Evolutionary conservation across 2,113 vertebrate genomes (phyloP), one percentile per base, ranked within the genome.

Genomic region (Reinhardtius hippoglossoides): DNA sequence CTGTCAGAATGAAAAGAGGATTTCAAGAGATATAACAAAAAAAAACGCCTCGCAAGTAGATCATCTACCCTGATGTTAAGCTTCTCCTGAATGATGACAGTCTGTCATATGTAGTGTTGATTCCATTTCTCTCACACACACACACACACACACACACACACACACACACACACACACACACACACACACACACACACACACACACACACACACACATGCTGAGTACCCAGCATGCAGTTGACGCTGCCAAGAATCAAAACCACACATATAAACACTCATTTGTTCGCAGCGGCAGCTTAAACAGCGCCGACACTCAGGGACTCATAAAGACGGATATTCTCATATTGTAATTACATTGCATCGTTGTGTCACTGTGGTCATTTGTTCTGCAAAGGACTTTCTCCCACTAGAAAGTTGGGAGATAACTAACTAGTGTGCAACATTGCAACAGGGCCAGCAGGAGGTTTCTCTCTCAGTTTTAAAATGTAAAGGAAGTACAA

Each of bases 181-280:
- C 44, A 48, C 3, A 48, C 46, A 48, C 15, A 48, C 15, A 48
- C 46, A 48, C 15, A 48, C 46, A 48, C 46, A 14, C 5, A 18
- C 15, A 48, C 54, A 55, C 21, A 12, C 54, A 56, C n/a, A 23
- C 54, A 56, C 56, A 44, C 67, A 62, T 1, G 0, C 37, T 65
- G 71, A 35, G 42, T 76, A 59, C 57, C n/a, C 76, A 72, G 46
- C 26, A 59, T 77, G 71, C 62, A 65, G 52, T 27, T 14, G 16
- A 42, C 40, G 59, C 74, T 76, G 80, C 81, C 84, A 78, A 61
- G 69, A 76, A 56, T 81, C 54, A 16, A 80, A 84, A 84, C 78
- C 87, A 67, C 81, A 77, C 70, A 63, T 57, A 73, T 80, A 87
- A 87, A 82, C 76, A 64, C 57, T 76, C 27, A 27, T 68, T 81